These are phyloP conservation scores for Bombus pascuorum DNA, from an alignment of 1,140 invertebrate species.

Conservation along the genomic window DNA sequence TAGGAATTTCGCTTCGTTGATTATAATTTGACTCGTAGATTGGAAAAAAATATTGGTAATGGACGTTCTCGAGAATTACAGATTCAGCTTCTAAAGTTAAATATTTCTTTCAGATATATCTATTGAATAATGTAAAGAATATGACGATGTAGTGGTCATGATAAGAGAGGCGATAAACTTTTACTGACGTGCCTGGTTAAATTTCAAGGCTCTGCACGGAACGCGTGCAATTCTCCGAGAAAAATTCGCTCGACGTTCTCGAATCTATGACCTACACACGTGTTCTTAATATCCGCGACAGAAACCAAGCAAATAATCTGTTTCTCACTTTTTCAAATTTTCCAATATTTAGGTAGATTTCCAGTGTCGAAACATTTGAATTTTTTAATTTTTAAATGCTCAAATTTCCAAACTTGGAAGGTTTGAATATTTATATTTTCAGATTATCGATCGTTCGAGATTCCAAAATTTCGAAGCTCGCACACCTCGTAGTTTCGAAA, in stretches of 20 bases:
- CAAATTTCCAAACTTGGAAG: no score
- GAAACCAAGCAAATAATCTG: neutral
- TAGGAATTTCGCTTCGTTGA: neutral
- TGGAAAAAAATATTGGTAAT: neutral
- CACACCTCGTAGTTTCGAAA: no score
- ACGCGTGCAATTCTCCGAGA: conserved; percentile 2
- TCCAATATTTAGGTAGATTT: neutral
- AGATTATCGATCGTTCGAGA: no score
- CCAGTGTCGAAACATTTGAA: neutral
- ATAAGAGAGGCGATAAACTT: conserved; percentile 59
- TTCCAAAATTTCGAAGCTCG: no score
- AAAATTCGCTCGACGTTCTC: conserved; percentile 5
- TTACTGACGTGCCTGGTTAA: conserved; percentile 46
- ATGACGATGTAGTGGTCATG: conserved; percentile 37
- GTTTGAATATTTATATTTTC: no score
- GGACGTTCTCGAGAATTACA: neutral
- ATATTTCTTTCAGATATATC: conserved; percentile 10
- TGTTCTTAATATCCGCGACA: no score
- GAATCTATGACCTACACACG: no score
- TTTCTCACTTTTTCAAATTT: neutral
- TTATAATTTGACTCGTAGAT: neutral
- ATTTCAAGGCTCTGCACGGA: conserved; percentile 46
- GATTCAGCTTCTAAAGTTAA: conserved; percentile 17
- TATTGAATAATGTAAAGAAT: conserved; percentile 61
- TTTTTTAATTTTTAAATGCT: neutral